Evolutionary conservation across 2,797 vertebrate genomes (phyloP), one percentile per base, ranked within the genome.

Genomic region (Malurus splendens): DNA sequence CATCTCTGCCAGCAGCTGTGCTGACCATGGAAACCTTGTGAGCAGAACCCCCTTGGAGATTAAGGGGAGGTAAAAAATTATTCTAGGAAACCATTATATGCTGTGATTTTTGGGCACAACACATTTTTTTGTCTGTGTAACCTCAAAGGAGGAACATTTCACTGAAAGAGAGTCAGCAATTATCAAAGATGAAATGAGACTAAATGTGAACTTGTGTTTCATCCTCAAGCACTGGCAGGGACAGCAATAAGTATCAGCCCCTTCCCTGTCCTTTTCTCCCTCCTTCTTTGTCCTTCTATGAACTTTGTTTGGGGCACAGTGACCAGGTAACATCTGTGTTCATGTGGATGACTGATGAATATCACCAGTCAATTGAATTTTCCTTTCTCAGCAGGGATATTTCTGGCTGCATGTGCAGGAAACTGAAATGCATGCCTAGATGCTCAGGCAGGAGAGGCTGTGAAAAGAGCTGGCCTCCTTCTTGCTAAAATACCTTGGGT

Each of bases 261-360:
- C 36, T 86, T 82, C 13, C 47, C 18, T 51, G 44, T 13, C 22
- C 17, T 36, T 71, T 62, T 4, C 3, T 4, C 8, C 4, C 30
- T 30, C 41, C 18, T 42, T 70, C 23, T 33, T 67, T 2, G 1
- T 71, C 19, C 27, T 62, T 20, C 33, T 3, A 0, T 4, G 2
- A 24, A 4, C 3, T 65, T 41, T 1, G 1, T 5, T 14, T 42
- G 17, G 36, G 27, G 20, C 30, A 62, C 3, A 57, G 33, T 2
- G 2, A 14, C 16, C 24, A 41, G 9, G 12, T 44, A 72, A 18
- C 3, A 3, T 45, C 56, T 62, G 1, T 25, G 8, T 47, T 79
- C 25, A 22, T 4, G 6, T 52, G 33, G 12, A n/a, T 71, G 83
- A 61, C 6, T 24, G 70, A 61, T 47, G 9, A 74, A 56, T 3